phyloP scores from a whole-genome alignment of 2,113 vertebrate genomes.

The Boleophthalmus pectinirostris region DNA sequence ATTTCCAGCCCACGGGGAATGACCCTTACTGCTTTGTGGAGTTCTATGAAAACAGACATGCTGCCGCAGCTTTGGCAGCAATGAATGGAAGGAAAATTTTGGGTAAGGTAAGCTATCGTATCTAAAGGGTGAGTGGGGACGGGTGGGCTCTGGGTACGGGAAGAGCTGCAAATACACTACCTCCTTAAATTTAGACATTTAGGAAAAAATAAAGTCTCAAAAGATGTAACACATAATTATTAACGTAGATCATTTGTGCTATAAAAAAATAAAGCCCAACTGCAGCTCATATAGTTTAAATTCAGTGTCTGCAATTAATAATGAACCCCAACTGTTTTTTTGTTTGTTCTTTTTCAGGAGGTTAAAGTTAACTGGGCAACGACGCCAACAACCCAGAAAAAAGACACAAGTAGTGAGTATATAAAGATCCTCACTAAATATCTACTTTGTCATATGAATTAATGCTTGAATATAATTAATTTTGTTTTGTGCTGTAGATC shows the following conservation, averaged over 20 bases:
- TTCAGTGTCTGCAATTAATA: constrained; percentile 21
- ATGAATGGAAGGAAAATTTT: constrained; percentile 99
- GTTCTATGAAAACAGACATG: constrained; percentile 97
- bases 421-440: not conserved
- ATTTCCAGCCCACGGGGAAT: constrained; percentile 90
- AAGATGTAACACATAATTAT: not conserved
- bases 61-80: constrained; percentile 93
- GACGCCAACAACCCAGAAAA: constrained; percentile 99
- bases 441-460: not conserved
- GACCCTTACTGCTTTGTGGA: constrained; percentile 99
- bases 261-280: not conserved
- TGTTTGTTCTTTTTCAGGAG: constrained; percentile 79
- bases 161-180: not conserved
- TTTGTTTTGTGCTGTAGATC: constrained; percentile 77
- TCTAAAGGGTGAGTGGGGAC: constrained; percentile 81
- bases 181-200: not conserved
- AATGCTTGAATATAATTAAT: not conserved
- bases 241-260: not conserved
- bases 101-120: constrained; percentile 97
- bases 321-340: constrained; percentile 54
- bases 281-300: constrained; percentile 2
- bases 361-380: constrained; percentile 99
- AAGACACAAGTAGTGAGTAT: constrained; percentile 99
- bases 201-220: too few species aligned
- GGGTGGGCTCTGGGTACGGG: constrained; percentile 43